Conservation (phyloP, 2,797 vertebrate genomes). For the Poeciliopsis gracilis region DNA sequence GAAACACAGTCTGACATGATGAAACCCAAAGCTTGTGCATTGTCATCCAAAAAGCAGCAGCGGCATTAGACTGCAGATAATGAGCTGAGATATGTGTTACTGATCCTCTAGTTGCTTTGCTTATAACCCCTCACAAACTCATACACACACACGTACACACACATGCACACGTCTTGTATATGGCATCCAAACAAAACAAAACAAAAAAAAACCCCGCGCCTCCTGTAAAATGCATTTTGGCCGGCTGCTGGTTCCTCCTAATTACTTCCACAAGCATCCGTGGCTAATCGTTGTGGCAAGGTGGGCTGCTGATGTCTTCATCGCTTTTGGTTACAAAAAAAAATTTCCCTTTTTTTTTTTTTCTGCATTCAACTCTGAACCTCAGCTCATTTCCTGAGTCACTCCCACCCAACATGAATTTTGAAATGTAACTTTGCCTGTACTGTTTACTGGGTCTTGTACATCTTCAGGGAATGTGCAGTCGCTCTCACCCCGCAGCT, state of each 20-base stretch:
- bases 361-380: constrained; percentile 23
- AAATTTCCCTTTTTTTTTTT: not conserved
- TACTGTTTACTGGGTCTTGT: constrained; percentile 70
- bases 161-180: constrained; percentile 80
- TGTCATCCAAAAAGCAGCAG: constrained; percentile 81
- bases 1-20: constrained; percentile 67
- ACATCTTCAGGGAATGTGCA: constrained; percentile 68
- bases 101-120: constrained; percentile 95
- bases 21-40: constrained; percentile 88
- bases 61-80: constrained; percentile 77
- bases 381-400: constrained; percentile 16
- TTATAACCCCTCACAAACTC: constrained; percentile 82
- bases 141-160: constrained; percentile 25
- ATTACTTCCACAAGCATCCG: constrained; percentile 84
- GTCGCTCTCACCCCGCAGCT: constrained; percentile 56
- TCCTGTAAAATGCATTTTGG: constrained; percentile 85
- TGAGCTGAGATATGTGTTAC: constrained; percentile 90
- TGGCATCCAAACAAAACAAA: constrained; percentile 71
- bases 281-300: constrained; percentile 86
- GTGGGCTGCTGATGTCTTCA: constrained; percentile 77
- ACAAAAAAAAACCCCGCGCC: constrained; percentile 70
- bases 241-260: constrained; percentile 82
- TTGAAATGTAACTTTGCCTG: constrained; percentile 63
- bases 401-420: constrained; percentile 17
- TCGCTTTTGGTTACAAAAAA: constrained; percentile 50